Evolutionary conservation across 2,888 invertebrate species (phyloP).

Genomic region (Nudaria mundana): DNA sequence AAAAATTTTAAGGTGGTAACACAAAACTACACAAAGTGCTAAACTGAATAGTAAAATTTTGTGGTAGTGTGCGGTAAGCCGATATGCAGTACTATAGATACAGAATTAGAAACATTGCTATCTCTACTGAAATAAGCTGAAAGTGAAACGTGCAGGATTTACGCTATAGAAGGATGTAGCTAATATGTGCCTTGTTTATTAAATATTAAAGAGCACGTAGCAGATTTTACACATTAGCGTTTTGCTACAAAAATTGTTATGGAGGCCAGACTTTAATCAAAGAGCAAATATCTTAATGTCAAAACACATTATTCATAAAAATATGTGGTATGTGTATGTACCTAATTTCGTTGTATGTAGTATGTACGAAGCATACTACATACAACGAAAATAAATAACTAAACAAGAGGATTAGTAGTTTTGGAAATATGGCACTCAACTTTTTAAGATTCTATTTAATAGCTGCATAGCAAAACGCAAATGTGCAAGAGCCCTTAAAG

Average conservation of each 20-base stretch:
- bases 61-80: conserved; percentile 24
- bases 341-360: no score
- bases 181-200: not conserved
- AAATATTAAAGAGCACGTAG: no score
- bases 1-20: no score
- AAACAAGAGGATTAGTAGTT: no score
- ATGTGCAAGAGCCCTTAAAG: not conserved
- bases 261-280: not conserved
- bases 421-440: no score
- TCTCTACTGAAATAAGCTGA: conserved; percentile 7
- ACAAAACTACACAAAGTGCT: conserved; percentile 3
- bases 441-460: no score
- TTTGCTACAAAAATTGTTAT: not conserved
- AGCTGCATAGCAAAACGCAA: not conserved
- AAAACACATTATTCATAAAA: no score
- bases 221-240: not conserved
- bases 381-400: no score
- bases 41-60: conserved; percentile 4
- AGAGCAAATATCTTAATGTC: no score
- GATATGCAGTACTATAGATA: conserved; percentile 29
- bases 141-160: conserved; percentile 15
- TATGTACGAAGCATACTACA: no score
- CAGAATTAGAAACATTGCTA: conserved; percentile 1
- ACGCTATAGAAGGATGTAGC: not conserved
- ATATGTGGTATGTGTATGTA: no score